These are phyloP conservation scores for Eumacrocentrus americanus DNA, from an alignment of 2,888 invertebrate genomes.

Conservation along the genomic window DNA sequence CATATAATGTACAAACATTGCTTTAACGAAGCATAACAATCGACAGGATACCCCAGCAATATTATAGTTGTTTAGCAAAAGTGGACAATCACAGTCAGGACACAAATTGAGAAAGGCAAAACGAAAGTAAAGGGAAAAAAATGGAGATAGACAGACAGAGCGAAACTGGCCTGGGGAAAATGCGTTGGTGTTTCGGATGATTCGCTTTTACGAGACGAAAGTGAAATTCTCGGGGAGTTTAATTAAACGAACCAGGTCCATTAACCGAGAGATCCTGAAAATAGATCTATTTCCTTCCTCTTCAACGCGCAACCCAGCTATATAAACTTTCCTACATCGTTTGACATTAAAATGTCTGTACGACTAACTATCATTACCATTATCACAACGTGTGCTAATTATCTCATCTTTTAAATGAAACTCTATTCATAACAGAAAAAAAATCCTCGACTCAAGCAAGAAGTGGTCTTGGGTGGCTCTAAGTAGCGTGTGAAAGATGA, in stretches of 20 bases:
- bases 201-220: slow-evolving; percentile 50
- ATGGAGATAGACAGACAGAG: not conserved
- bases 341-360: slow-evolving; percentile 2
- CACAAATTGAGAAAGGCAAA: slow-evolving; percentile 13
- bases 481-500: slow-evolving; percentile 3
- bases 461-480: not conserved
- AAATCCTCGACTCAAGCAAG: not conserved
- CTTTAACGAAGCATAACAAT: too few species aligned
- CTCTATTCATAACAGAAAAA: not conserved
- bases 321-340: slow-evolving; percentile 11
- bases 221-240: slow-evolving; percentile 45
- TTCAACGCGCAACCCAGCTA: not conserved
- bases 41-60: too few species aligned
- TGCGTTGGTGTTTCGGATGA: slow-evolving; percentile 35
- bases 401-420: not conserved
- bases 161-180: slow-evolving; percentile 22
- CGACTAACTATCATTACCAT: not conserved
- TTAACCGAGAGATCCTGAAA: slow-evolving; percentile 8
- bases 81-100: too few species aligned
- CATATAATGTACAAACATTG: too few species aligned
- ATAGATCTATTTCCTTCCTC: slow-evolving; percentile 8
- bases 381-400: not conserved
- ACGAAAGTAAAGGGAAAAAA: slow-evolving; percentile 17
- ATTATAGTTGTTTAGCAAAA: too few species aligned
- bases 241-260: slow-evolving; percentile 8